Evolutionary conservation across 2,888 invertebrate genomes (phyloP), one percentile per base, ranked within the genome.

Genomic region (Ypsolopha sequella): DNA sequence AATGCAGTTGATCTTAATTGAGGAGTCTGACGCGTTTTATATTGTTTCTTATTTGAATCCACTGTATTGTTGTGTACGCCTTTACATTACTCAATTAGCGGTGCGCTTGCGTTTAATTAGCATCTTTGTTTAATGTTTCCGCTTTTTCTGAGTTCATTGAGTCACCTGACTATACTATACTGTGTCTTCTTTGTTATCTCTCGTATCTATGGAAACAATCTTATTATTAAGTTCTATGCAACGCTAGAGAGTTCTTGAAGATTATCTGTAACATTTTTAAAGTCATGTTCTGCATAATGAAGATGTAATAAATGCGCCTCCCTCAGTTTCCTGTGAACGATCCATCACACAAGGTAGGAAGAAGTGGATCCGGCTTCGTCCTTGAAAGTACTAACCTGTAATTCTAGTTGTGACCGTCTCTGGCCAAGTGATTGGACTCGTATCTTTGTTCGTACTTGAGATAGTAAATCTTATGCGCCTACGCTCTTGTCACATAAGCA

Each of bases 71-170:
- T 33, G 4, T 9, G 34, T 46, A 34, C 8, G 24, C 10, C 2
- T 6, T 11, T 11, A 8, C 48, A 38, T 54, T 51, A 54, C 54
- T 59, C 55, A 62, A 60, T 61, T 63, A 58, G 57, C 54, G 51
- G 49, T 46, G 51, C 54, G 56, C 51, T 56, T 51, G 48, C 53
- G 50, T 46, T 55, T 58, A 60, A 60, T 59, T 57, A 48, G 55
- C 53, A 47, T 46, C 51, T 51, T 41, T 53, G 35, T 46, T 48
- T 38, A 46, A 50, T 36, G 36, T 48, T 36, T 48, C 48, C 36
- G 36, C 36, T 48, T 38, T 48, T 38, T 14, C 8, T 2, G 24
- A 14, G 34, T 46, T 46, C 33, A 43, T 14, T 38, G 2, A 38
- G n/a, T 24, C 38, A 8, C 3, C n/a, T n/a, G n/a, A n/a, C n/a